A percentile compares a stretch with the other conserved stretches of the same genome.
Evolutionary conservation across 1,140 invertebrate genomes (phyloP).

Genomic region (Diachasma alloeum): DNA sequence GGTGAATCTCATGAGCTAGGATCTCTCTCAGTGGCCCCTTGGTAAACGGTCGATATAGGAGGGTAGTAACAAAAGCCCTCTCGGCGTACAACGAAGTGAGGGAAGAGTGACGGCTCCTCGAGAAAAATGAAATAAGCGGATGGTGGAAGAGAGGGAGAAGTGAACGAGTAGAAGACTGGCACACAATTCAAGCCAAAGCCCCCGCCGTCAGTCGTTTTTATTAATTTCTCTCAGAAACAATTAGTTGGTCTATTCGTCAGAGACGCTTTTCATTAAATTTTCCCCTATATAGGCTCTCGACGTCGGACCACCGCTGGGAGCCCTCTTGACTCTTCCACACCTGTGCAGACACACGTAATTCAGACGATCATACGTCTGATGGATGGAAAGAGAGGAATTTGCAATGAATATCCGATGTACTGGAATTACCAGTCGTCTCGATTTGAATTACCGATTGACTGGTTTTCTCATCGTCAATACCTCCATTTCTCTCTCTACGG

Average conservation of each 20-base stretch:
- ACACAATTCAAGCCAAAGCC: constrained; percentile 31
- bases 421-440: neutral
- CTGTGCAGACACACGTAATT: neutral
- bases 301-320: neutral
- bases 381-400: neutral
- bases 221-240: constrained; percentile 66
- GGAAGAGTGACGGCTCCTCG: constrained; percentile 18
- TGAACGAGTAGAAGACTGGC: constrained; percentile 10
- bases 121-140: constrained; percentile 26
- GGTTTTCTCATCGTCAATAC: neutral
- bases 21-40: neutral
- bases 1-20: neutral
- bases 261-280: constrained; percentile 63
- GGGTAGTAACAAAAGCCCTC: neutral
- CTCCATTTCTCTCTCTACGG: neutral
- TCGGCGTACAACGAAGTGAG: neutral
- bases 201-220: constrained; percentile 56
- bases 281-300: constrained; percentile 20
- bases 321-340: neutral
- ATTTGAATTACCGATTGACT: neutral
- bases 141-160: neutral
- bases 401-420: neutral
- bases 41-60: constrained; percentile 5
- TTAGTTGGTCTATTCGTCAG: constrained; percentile 66
- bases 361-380: neutral